These are phyloP conservation scores for Cinara cedri DNA, from an alignment of 2,888 invertebrate genomes.

Conservation along the genomic window DNA sequence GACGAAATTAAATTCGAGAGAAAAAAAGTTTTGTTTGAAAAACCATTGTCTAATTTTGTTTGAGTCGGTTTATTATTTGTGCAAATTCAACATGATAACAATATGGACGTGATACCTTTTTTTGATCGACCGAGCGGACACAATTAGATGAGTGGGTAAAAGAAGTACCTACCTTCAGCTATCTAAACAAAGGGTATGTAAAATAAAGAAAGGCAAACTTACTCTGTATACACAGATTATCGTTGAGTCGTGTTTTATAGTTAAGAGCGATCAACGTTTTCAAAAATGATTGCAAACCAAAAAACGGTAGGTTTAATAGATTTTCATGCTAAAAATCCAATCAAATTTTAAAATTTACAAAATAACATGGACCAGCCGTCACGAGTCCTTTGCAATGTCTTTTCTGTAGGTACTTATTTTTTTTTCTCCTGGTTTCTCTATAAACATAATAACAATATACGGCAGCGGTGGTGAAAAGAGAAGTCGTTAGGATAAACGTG, in stretches of 20 bases:
- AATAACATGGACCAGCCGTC: not conserved
- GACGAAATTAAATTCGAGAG: not conserved
- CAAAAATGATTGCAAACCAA: not conserved
- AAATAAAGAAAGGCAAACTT: not conserved
- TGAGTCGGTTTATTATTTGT: not conserved
- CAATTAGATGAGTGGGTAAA: not conserved
- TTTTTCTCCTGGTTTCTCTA: not conserved
- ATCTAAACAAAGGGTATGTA: too few species aligned
- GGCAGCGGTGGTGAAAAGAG: not conserved
- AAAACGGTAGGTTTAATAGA: constrained; percentile 13
- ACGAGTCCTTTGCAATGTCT: too few species aligned
- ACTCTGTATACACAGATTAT: too few species aligned
- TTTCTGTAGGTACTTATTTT: not conserved
- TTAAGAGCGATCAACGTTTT: not conserved
- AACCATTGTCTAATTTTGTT: not conserved
- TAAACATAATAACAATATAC: not conserved
- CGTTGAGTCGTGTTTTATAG: too few species aligned
- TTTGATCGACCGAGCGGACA: not conserved
- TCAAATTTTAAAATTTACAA: not conserved
- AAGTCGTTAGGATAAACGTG: constrained; percentile 14
- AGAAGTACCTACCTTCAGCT: too few species aligned
- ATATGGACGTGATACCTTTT: constrained; percentile 4
- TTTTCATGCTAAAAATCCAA: not conserved
- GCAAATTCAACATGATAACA: not conserved
- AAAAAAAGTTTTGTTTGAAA: constrained; percentile 17